Base-by-base conservation (phyloP, 2,888 invertebrate species). In the Peribatodes rhomboidaria region DNA sequence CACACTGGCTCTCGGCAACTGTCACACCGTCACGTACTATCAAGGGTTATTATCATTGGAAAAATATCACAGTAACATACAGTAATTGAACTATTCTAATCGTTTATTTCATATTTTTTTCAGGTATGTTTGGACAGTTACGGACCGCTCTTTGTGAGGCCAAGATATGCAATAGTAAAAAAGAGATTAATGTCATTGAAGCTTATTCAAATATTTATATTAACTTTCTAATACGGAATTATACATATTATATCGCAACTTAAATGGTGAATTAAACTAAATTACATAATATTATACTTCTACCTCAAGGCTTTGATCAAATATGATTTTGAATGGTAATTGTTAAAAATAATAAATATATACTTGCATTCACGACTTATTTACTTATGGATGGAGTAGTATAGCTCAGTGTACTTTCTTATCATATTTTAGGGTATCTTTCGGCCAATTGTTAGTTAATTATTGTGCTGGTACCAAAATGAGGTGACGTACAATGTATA, bases 121-220 rank as follows among this genome's bases (percentile, higher is more conserved):
- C 81, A 85, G 84, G 71, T 74, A 62, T 76, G 20, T 31, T 59
- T 61, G 65, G 50, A 67, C 52, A 14, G 37, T 46, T 54, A 65
- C 53, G 61, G 68, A 73, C 68, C 67, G 69, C 65, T 73, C 69
- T 69, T 70, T 69, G 71, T 73, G 76, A 78, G 75, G 74, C 77
- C 75, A 68, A 61, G 61, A 70, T 80, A 79, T 78, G 68, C 73
- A 71, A 70, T 61, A 63, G 53, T 55, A 41, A 37, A 56, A 69
- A 59, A 20, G 68, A 70, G 68, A 70, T 72, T 69, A 69, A 50
- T 14, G 63, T 67, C 54, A 56, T 52, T 65, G 67, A 52, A 50
- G 69, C 68, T 74, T 76, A 67, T 66, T 70, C 70, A 71, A 61
- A 59, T 73, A 71, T 58, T 70, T 59, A 60, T 47, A 61, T 47